Evolutionary conservation across 2,888 invertebrate genomes (phyloP), one percentile per base, ranked within the genome.

Genomic region (Yponomeuta cagnagella): DNA sequence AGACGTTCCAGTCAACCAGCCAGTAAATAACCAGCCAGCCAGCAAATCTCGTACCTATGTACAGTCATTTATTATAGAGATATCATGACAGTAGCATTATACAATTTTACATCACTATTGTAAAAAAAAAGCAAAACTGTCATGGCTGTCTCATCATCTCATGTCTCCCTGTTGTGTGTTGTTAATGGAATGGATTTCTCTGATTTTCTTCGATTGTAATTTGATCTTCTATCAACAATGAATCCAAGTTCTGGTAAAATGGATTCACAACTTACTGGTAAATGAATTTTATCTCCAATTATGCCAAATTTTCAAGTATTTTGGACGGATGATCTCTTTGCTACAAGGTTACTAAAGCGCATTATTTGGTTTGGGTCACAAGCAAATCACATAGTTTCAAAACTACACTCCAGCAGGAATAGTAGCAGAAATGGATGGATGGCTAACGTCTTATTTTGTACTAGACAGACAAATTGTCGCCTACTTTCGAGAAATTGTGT

Each of bases 221-320:
- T 73, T 72, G 72, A 74, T 74, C 73, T 43, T 67, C 67, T 70
- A 67, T 48, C n/a, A 15, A 64, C 31, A 66, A 81, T 80, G 78
- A 82, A 74, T 76, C 73, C 74, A 43, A 70, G 70, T 69, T 70
- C 73, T 58, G 78, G 73, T 64, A 87, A 80, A 81, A 88, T 88
- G 86, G 89, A 90, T 77, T 81, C 87, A 48, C 82, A 86, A 73
- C 77, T 85, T 33, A 89, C 90, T 37, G 80, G 90, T 87, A 76
- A 79, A 83, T 77, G 63, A 43, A 48, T 67, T 70, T 33, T n/a
- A 63, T 65, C 10, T 65, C 2, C 31, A 30, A 31, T 30, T 10
- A 5, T 65, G 9, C 3, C 3, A 31, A 30, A 63, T 3, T n/a
- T 63, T 12, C 63, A 63, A 30, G 30, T 30, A 33, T 65, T 58